Base-by-base conservation (phyloP, 1,140 invertebrate species). In the Lordiphosa collinella region DNA sequence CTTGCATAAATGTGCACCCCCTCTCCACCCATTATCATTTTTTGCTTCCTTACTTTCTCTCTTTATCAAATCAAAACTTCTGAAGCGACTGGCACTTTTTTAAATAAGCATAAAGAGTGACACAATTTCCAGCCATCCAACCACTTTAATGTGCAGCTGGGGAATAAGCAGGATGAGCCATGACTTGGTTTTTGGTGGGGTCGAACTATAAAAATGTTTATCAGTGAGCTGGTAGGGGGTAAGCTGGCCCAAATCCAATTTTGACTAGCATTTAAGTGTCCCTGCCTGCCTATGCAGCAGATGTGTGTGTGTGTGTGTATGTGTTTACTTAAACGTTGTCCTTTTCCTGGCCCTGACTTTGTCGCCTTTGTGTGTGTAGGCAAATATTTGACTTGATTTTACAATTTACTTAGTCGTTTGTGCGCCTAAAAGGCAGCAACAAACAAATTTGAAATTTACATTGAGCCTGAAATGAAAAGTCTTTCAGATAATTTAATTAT, bases 41-140 rank as follows among this genome's bases (percentile, higher is more conserved):
- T 54, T 58, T 35, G 46, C 71, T n/a, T n/a, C n/a, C 59, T 60
- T 59, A 31, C 49, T 49, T 67, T 75, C 14, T 63, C 54, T 67
- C 67, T 68, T 82, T 82, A 82, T 82, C 78, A 82, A 84, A 82
- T 84, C 78, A 82, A 82, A 82, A 84, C 78, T 84, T 63, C 25
- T 44, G 67, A 65, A 44, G 75, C 65, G 75, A 49, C 22, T 56
- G 67, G 64, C 54, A 82, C 78, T 82, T 82, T 82, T 82, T 82
- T 82, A 82, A 82, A 82, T 82, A 82, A 84, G 78, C 78, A 84
- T 82, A 82, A 84, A 76, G 54, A 63, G 56, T 44, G 67, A 50
- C 55, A 50, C 40, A 54, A 25, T 25, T 25, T 25, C 22, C 54
- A 41, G 31, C 32, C 43, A 46, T 37, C 6, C 18, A 25, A 8